Conservation (phyloP, 2,113 vertebrate genomes). For the Atherinomorus stipes region DNA sequence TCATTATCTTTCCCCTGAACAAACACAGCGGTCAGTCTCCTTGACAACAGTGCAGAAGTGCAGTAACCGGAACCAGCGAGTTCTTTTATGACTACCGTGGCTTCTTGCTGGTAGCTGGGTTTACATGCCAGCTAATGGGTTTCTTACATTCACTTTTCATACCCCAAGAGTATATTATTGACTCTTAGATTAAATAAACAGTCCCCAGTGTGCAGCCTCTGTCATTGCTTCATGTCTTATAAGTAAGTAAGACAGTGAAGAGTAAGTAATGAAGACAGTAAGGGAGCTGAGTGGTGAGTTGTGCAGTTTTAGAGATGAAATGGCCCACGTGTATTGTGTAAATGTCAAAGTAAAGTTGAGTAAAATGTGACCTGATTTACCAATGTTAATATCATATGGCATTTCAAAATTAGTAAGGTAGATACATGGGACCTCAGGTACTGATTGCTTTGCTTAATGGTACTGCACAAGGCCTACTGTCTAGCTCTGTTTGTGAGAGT, state of each 20-base stretch:
- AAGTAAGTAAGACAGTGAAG: constrained; percentile 42
- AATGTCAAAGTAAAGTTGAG: constrained; percentile 67
- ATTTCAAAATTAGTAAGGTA: constrained; percentile 62
- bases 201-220: constrained; percentile 38
- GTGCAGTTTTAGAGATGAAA: constrained; percentile 45
- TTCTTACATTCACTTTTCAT: constrained; percentile 33
- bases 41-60: constrained; percentile 29
- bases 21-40: constrained; percentile 36
- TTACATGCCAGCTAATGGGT: constrained; percentile 59
- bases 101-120: constrained; percentile 37
- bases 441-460: constrained; percentile 54
- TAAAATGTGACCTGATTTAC: constrained; percentile 69
- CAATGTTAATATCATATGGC: constrained; percentile 64
- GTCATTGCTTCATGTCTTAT: constrained; percentile 33
- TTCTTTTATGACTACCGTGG: constrained; percentile 23
- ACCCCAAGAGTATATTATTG: constrained; percentile 26
- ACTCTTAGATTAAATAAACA: constrained; percentile 50
- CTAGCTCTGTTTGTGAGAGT: constrained; percentile 10
- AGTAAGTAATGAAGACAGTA: constrained; percentile 33
- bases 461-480: constrained; percentile 23
- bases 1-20: constrained; percentile 20
- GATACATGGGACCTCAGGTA: constrained; percentile 51
- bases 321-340: constrained; percentile 40
- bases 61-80: constrained; percentile 35
- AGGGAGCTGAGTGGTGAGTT: constrained; percentile 8